Percentiles rank a stretch among this genome's conserved stretches.
These are phyloP conservation scores for Pachypsylla venusta DNA, from an alignment of 1,140 invertebrate genomes.

Conservation along the genomic window DNA sequence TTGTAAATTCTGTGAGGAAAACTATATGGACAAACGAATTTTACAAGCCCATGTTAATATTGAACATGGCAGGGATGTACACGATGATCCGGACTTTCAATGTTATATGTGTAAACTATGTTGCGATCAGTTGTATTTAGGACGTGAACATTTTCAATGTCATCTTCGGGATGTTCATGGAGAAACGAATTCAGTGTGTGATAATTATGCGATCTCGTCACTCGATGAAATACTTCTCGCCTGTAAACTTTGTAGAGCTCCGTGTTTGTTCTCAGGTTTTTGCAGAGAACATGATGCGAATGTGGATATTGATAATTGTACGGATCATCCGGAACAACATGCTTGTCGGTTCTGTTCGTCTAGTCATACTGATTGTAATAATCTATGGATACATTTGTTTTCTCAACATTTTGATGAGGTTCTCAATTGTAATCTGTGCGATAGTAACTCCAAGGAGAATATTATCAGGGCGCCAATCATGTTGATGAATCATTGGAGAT, in stretches of 20 bases:
- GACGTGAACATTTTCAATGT: not conserved
- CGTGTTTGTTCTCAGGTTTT: conserved; percentile 2
- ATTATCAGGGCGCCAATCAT: not conserved
- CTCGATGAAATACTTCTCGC: not conserved
- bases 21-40: not conserved
- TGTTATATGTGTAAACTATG: conserved; percentile 6
- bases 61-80: not conserved
- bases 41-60: conserved; percentile 4
- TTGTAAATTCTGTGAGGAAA: not conserved
- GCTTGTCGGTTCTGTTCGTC: not conserved
- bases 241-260: not conserved
- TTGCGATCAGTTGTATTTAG: not conserved
- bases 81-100: not conserved
- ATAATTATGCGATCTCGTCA: not conserved
- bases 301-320: conserved; percentile 5
- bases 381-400: conserved; percentile 2
- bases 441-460: not conserved
- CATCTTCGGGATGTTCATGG: not conserved
- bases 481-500: conserved; percentile 4
- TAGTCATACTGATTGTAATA: not conserved
- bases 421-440: not conserved
- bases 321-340: not conserved
- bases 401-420: not conserved
- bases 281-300: not conserved
- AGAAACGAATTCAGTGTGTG: not conserved